Conservation (phyloP, 2,888 invertebrate species). For the Mesopsocus fuscifrons region DNA sequence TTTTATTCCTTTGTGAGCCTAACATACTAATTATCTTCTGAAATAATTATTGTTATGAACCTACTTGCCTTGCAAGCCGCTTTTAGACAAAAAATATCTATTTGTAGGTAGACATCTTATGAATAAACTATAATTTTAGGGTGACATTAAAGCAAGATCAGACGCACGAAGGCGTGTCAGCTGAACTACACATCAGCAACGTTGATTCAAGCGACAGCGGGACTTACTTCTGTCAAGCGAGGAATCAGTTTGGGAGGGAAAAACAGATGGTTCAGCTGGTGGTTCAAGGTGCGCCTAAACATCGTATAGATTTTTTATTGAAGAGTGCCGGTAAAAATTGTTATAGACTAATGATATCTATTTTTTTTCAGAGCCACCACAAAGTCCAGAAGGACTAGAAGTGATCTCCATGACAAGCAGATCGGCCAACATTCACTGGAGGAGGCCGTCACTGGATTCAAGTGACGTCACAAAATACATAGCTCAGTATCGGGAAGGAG, state of each 20-base stretch:
- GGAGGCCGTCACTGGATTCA: slow-evolving; percentile 43
- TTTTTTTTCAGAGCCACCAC: slow-evolving; percentile 45
- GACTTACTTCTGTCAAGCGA: slow-evolving; percentile 58
- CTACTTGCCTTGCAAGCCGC: no score
- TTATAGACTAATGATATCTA: no score
- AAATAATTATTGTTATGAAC: no score
- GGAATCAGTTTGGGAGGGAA: slow-evolving; percentile 50
- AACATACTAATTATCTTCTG: no score
- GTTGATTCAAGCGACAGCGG: slow-evolving; percentile 53
- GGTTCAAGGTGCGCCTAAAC: slow-evolving; percentile 35
- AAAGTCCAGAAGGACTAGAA: slow-evolving; percentile 44
- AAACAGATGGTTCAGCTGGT: slow-evolving; percentile 51
- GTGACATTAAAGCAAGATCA: slow-evolving; percentile 43
- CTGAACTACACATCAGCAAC: slow-evolving; percentile 47
- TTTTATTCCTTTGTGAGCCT: no score
- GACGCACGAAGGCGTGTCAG: slow-evolving; percentile 43
- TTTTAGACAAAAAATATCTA: no score
- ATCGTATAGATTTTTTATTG: no score
- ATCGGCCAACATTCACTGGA: slow-evolving; percentile 58
- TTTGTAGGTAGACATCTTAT: no score
- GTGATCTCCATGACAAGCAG: slow-evolving; percentile 50
- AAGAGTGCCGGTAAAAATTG: not conserved
- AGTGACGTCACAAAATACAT: slow-evolving; percentile 50
- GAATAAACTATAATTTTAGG: no score
- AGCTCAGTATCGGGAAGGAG: slow-evolving; percentile 44